These are phyloP conservation scores for Ctenoplectra terminalis DNA, from an alignment of 1,140 invertebrate genomes.

Conservation along the genomic window DNA sequence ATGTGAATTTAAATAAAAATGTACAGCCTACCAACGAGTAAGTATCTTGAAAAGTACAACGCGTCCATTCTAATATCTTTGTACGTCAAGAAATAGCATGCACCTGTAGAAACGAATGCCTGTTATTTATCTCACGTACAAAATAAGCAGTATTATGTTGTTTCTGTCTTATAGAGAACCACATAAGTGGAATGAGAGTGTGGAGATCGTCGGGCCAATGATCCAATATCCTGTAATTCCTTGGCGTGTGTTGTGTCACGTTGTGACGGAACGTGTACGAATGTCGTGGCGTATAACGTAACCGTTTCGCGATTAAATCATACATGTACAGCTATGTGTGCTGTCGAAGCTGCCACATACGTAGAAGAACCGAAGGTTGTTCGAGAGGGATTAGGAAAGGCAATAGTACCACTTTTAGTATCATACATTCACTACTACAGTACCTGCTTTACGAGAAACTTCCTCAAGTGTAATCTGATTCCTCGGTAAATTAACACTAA, in stretches of 20 bases:
- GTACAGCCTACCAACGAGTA: no score
- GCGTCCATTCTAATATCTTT: no score
- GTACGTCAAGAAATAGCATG: not conserved
- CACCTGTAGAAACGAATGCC: not conserved
- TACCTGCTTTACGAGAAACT: not conserved
- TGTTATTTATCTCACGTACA: not conserved
- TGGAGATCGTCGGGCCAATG: not conserved
- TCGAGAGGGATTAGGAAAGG: not conserved
- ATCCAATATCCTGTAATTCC: not conserved
- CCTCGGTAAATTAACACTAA: not conserved
- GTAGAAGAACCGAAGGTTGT: slow-evolving; percentile 10
- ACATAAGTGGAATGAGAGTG: not conserved
- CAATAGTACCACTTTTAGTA: not conserved
- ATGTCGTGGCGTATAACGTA: slow-evolving; percentile 27
- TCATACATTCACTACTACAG: not conserved
- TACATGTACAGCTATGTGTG: not conserved
- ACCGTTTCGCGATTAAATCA: slow-evolving; percentile 17
- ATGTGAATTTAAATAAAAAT: no score
- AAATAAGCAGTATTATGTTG: not conserved
- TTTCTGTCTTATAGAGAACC: not conserved
- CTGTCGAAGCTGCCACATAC: not conserved
- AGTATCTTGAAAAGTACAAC: no score
- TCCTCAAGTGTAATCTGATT: not conserved
- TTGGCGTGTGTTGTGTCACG: not conserved
- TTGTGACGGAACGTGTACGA: not conserved